These are phyloP conservation scores for Plutomurus gul DNA, from an alignment of 1,140 invertebrate species.

Conservation along the genomic window DNA sequence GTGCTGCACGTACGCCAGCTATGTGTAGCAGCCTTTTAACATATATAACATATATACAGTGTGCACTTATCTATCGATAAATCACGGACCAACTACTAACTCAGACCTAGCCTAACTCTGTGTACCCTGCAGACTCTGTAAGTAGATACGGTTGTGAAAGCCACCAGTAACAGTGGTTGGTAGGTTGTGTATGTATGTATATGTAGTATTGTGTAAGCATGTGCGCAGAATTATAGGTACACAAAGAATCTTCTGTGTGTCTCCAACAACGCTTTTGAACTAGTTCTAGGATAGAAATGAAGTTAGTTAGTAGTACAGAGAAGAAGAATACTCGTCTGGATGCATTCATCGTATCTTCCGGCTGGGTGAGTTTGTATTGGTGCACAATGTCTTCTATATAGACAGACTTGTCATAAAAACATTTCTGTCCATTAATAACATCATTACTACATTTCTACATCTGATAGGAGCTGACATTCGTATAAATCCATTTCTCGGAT, in stretches of 20 bases:
- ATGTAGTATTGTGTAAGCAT: too few species aligned
- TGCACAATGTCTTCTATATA: background rate
- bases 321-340: background rate
- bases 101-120: too few species aligned
- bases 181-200: too few species aligned
- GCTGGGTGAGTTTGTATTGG: background rate
- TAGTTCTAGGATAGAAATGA: too few species aligned
- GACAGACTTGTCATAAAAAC: constrained; percentile 13
- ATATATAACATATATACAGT: background rate
- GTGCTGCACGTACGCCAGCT: background rate
- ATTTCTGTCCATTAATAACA: constrained; percentile 28
- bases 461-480: background rate
- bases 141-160: too few species aligned
- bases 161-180: too few species aligned
- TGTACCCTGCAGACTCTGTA: too few species aligned
- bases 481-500: constrained; percentile 25
- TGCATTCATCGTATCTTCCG: constrained; percentile 17
- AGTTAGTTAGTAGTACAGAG: background rate
- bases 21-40: constrained; percentile 8
- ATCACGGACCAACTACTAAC: constrained; percentile 1
- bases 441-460: constrained; percentile 19
- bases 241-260: too few species aligned
- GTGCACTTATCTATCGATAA: constrained; percentile 4
- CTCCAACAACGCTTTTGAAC: too few species aligned
- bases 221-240: too few species aligned